These are phyloP conservation scores for Catharus minimus DNA, from an alignment of 2,113 vertebrate genomes.

Conservation along the genomic window DNA sequence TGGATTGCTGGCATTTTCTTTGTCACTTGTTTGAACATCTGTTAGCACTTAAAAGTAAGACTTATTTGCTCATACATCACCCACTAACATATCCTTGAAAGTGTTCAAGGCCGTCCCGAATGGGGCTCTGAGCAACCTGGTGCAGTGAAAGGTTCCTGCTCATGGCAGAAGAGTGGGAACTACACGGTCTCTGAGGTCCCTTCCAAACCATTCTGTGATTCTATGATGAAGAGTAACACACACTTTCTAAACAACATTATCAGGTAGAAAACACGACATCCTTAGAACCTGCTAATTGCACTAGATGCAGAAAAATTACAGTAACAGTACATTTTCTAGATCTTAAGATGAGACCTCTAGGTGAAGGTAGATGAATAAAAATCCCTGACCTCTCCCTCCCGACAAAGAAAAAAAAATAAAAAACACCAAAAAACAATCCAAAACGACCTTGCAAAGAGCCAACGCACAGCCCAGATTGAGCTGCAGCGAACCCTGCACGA, in stretches of 20 bases:
- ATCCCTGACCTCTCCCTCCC: no score
- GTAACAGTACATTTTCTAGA: accelerated
- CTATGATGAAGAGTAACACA: accelerated
- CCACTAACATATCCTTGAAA: background rate
- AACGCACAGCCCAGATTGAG: background rate
- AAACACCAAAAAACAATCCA: background rate
- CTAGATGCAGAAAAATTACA: accelerated
- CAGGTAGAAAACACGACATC: background rate
- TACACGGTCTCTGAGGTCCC: background rate
- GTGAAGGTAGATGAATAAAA: background rate
- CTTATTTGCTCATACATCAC: background rate
- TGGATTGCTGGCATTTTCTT: background rate
- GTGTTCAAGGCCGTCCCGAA: background rate
- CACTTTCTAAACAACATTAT: background rate
- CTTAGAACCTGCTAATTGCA: background rate
- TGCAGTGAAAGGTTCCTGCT: background rate
- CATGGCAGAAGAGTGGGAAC: background rate
- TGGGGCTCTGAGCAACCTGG: background rate
- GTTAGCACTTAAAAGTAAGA: background rate
- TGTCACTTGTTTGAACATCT: background rate
- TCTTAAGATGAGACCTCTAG: background rate
- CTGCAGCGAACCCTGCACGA: background rate
- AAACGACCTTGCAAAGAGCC: no score
- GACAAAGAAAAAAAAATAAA: background rate
- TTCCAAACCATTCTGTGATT: background rate